Evolutionary conservation across 2,113 vertebrate species (phyloP).

Genomic region (Colistium nudipinnis): DNA sequence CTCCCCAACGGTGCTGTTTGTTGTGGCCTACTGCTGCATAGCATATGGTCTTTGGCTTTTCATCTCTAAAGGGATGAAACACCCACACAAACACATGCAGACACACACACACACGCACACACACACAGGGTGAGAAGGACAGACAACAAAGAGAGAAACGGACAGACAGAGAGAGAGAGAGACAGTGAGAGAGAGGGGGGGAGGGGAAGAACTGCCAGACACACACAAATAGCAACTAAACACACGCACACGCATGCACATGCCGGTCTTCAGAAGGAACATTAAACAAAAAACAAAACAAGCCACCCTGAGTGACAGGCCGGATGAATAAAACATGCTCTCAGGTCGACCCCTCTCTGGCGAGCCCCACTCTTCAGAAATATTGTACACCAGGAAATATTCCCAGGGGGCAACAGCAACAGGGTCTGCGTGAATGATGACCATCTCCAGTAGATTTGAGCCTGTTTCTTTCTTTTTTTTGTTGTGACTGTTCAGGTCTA

Average conservation of each 20-base stretch:
- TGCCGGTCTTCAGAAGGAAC: slow-evolving; percentile 53
- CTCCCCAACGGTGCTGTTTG: slow-evolving; percentile 51
- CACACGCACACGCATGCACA: slow-evolving; percentile 40
- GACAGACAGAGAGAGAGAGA: slow-evolving; percentile 1
- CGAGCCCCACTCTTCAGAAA: slow-evolving; percentile 47
- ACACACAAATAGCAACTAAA: slow-evolving; percentile 58
- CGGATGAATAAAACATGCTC: slow-evolving; percentile 73
- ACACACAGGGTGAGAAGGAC: neutral
- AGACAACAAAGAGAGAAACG: slow-evolving; percentile 8
- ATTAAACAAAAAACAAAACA: slow-evolving; percentile 70
- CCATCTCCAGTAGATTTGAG: slow-evolving; percentile 33
- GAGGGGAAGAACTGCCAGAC: slow-evolving; percentile 38
- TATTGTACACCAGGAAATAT: slow-evolving; percentile 58
- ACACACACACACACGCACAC: slow-evolving; percentile 19
- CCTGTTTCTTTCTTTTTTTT: too few species aligned
- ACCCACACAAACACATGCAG: slow-evolving; percentile 69
- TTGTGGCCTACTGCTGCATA: slow-evolving; percentile 70
- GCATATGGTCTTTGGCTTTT: slow-evolving; percentile 72
- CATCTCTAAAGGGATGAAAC: slow-evolving; percentile 71
- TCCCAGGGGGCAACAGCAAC: slow-evolving; percentile 51
- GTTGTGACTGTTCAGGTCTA: slow-evolving; percentile 3
- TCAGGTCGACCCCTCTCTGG: slow-evolving; percentile 42
- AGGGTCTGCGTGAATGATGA: slow-evolving; percentile 49
- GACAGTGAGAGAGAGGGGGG: neutral
- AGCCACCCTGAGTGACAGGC: slow-evolving; percentile 52